These are phyloP conservation scores for Geothlypis trichas DNA, from an alignment of 2,113 vertebrate species.

Conservation along the genomic window DNA sequence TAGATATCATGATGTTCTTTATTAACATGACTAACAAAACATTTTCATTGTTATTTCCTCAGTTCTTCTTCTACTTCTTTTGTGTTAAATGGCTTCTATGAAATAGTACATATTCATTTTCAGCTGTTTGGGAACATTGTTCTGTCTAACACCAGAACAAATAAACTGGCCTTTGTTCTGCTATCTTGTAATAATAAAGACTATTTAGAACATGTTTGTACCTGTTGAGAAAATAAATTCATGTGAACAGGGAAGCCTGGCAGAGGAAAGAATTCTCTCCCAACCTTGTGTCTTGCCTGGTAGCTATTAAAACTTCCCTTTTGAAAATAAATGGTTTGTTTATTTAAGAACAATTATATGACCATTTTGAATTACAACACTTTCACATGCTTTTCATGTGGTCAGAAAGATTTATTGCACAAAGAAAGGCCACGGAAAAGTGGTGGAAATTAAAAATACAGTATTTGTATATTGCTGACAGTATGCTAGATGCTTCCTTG, in stretches of 20 bases:
- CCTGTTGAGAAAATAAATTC: constrained; percentile 3
- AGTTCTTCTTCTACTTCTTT: background rate
- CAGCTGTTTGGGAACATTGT: background rate
- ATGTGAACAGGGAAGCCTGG: background rate
- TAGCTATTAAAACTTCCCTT: background rate
- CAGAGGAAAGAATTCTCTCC: background rate
- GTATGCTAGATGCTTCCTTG: background rate
- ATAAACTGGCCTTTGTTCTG: background rate
- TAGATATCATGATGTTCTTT: background rate
- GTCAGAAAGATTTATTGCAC: background rate
- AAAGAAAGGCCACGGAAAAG: background rate
- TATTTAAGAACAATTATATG: background rate
- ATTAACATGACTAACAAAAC: background rate
- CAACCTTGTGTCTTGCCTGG: background rate
- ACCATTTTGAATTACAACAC: background rate
- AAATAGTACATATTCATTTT: background rate
- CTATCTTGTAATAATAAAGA: background rate
- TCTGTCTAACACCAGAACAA: background rate
- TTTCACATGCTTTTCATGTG: background rate
- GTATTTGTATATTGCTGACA: background rate
- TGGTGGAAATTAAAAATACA: background rate
- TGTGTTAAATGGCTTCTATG: background rate
- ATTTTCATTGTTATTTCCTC: background rate
- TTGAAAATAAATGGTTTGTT: background rate
- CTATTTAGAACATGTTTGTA: background rate